phyloP scores from a whole-genome alignment of 2,888 invertebrate species.

The Drosophila melanosoma region DNA sequence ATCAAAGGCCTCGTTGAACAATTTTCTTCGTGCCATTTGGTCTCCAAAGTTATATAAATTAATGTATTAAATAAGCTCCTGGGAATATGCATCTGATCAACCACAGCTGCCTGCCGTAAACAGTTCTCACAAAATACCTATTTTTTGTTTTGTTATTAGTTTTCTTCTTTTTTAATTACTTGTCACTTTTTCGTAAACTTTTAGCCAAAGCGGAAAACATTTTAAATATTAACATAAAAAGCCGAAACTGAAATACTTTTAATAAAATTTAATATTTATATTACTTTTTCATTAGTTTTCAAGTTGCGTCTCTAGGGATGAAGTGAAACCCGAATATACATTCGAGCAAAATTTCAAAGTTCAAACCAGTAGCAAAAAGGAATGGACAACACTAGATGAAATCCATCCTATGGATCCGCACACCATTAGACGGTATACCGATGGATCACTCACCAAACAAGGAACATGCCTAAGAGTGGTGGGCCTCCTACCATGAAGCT shows the following conservation, averaged over 20 bases:
- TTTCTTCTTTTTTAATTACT: constrained; percentile 6
- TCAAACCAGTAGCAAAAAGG: no score
- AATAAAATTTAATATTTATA: constrained; percentile 57
- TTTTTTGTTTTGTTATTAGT: constrained; percentile 5
- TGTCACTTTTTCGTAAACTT: constrained; percentile 28
- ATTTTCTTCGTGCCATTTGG: constrained; percentile 39
- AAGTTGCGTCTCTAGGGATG: constrained; percentile 24
- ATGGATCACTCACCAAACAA: no score
- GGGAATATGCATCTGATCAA: constrained; percentile 37
- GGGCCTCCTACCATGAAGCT: no score
- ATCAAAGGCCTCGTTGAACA: constrained; percentile 28
- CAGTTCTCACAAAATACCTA: constrained; percentile 8
- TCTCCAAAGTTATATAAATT: background rate
- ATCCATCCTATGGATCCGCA: no score
- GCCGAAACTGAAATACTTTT: constrained; percentile 44
- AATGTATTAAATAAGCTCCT: constrained; percentile 37
- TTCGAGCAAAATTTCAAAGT: no score
- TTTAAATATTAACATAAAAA: constrained; percentile 54
- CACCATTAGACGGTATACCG: no score
- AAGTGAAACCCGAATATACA: no score
- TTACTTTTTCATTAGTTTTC: constrained; percentile 44
- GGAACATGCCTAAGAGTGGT: no score
- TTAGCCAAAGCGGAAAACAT: constrained; percentile 34
- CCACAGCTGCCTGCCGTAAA: constrained; percentile 6
- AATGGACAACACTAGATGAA: no score